Evolutionary conservation across 2,113 vertebrate species (phyloP).

Genomic region (Podarcis raffonei): DNA sequence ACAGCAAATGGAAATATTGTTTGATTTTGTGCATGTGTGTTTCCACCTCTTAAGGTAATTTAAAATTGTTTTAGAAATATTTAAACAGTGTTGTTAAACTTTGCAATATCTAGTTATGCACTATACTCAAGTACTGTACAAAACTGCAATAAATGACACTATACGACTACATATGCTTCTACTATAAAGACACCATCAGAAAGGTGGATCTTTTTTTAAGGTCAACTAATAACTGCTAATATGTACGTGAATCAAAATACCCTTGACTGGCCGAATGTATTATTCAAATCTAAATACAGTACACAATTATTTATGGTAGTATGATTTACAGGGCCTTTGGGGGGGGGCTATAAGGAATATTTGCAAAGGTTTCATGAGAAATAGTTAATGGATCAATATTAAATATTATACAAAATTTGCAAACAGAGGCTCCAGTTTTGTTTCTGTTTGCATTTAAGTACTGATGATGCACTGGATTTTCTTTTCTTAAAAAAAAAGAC

Average conservation of each 20-base stretch:
- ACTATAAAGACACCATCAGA: constrained; percentile 79
- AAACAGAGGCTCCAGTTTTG: constrained; percentile 67
- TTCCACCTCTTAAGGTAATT: constrained; percentile 68
- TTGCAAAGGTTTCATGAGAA: constrained; percentile 67
- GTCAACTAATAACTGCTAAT: constrained; percentile 88
- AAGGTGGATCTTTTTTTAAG: constrained; percentile 73
- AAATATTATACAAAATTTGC: constrained; percentile 74
- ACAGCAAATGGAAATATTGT: constrained; percentile 66
- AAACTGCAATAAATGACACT: constrained; percentile 83
- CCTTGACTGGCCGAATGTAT: constrained; percentile 67
- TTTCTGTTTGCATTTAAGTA: constrained; percentile 46
- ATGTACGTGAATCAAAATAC: constrained; percentile 72
- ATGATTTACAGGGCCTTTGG: constrained; percentile 63
- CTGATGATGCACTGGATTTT: constrained; percentile 66
- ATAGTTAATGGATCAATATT: constrained; percentile 61
- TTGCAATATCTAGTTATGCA: constrained; percentile 77
- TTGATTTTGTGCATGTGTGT: constrained; percentile 65
- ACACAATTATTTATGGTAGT: constrained; percentile 56
- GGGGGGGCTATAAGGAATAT: constrained; percentile 62
- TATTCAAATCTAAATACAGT: constrained; percentile 69
- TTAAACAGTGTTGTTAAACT: constrained; percentile 71
- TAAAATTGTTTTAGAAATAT: constrained; percentile 78
- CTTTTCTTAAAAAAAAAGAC: constrained; percentile 74
- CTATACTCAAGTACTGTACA: constrained; percentile 83
- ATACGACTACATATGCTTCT: constrained; percentile 79